Evolutionary conservation across 2,888 invertebrate genomes (phyloP), one percentile per base, ranked within the genome.

Genomic region (Malachius bipustulatus): DNA sequence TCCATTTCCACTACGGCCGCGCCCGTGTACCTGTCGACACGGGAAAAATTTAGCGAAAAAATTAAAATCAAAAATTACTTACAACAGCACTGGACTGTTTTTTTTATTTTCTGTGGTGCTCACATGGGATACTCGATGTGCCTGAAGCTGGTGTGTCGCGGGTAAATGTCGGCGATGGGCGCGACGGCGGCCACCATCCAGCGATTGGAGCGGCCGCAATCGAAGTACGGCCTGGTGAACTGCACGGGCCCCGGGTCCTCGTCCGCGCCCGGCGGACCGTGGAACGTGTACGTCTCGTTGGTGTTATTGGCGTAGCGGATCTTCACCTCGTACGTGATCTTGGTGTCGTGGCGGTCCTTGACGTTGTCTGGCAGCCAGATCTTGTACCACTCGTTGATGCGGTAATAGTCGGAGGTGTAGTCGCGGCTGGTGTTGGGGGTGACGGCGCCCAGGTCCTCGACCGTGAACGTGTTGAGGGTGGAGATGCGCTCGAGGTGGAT

Each of bases 201-300:
- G 56, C 91, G 84, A 63, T 96, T 93, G 1, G 93, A 82, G 43
- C 93, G 69, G 3, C 87, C 89, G 59, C 96, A 97, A 66, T 97
- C 96, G 59, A 89, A 97, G 59, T 96, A 97, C 0, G 96, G 96
- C 38, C 81, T 70, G 1, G 90, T 91, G 80, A 88, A 94, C 58
- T 85, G 82, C 0, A 97, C 87, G 9, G 96, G 96, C 2, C 94
- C 90, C 2, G 84, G 87, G 50, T 71, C 71, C 69, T 91, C 91
- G 62, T 90, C 90, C 45, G 87, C 83, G 26, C 85, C 89, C 30
- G 81, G 85, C 4, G 91, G 91, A 30, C 91, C 91, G 43, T 91
- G 91, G 64, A 90, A 93, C n/a, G 88, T 85, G 55, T 81, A 88
- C n/a, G 90, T 91, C 60, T 90, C 90, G 63, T 91, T 91, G 1